These are phyloP conservation scores for Lasioglossum pauxillum DNA, from an alignment of 2,888 invertebrate species.

Conservation along the genomic window DNA sequence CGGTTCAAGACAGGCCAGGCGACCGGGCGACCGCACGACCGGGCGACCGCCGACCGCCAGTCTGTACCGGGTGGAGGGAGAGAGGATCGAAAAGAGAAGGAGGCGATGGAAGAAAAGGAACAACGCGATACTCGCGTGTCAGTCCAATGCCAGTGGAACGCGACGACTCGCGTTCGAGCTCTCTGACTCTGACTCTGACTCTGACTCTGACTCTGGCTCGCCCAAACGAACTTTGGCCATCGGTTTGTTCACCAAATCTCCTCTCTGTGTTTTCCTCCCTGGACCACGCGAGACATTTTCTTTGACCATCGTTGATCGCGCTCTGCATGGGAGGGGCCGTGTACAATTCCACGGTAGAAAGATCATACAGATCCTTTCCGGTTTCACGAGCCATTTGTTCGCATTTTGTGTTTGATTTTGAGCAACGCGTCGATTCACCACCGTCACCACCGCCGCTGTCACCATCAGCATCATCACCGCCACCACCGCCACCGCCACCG, in stretches of 20 bases:
- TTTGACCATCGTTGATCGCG: conserved; percentile 20
- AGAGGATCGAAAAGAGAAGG: conserved; percentile 45
- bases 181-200: conserved; percentile 10
- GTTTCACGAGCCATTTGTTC: conserved; percentile 1
- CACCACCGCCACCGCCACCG: background rate
- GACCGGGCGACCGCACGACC: background rate
- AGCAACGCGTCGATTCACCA: conserved; percentile 28
- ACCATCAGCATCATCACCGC: background rate
- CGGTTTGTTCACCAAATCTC: conserved; percentile 34
- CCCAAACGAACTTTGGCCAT: conserved; percentile 33
- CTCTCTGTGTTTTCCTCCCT: background rate
- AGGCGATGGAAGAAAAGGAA: conserved; percentile 60
- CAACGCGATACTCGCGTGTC: conserved; percentile 44
- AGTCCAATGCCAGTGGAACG: conserved; percentile 69
- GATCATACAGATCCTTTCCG: conserved; percentile 8
- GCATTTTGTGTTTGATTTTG: conserved; percentile 33
- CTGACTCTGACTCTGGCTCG: conserved; percentile 33
- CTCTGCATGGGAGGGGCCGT: conserved; percentile 20
- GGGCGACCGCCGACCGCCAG: background rate
- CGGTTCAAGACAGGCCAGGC: conserved; percentile 14
- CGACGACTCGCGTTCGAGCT: conserved; percentile 58
- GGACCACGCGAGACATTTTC: conserved; percentile 22
- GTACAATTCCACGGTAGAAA: background rate
- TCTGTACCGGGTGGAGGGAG: conserved; percentile 14
- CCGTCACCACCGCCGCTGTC: conserved; percentile 18